A percentile compares a stretch with the other conserved stretches of the same genome.
These are phyloP conservation scores for Carpatolechia fugitivella DNA, from an alignment of 2,888 invertebrate species.

Conservation along the genomic window DNA sequence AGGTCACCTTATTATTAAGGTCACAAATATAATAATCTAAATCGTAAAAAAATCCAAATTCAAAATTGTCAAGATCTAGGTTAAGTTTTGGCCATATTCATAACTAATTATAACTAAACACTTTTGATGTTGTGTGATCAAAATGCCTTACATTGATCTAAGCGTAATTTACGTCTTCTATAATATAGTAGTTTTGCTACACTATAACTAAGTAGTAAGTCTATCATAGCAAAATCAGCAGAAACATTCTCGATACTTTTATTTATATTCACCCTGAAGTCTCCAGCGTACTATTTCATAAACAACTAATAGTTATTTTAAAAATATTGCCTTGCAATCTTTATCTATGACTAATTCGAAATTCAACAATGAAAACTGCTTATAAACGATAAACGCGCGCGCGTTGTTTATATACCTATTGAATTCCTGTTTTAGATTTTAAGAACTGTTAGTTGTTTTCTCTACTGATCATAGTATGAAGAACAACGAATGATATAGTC, in stretches of 20 bases:
- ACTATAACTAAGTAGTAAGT: neutral
- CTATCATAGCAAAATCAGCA: constrained; percentile 4
- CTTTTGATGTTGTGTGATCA: too few species aligned
- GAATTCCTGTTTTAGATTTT: too few species aligned
- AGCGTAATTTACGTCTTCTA: too few species aligned
- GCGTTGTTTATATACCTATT: neutral
- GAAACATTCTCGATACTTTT: constrained; percentile 21
- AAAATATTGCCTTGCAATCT: constrained; percentile 48
- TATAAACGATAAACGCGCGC: neutral
- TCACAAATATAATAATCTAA: neutral
- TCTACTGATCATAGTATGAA: too few species aligned
- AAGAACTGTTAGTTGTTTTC: too few species aligned
- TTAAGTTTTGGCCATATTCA: too few species aligned
- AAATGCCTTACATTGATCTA: too few species aligned
- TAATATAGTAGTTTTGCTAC: too few species aligned
- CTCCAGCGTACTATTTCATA: constrained; percentile 37
- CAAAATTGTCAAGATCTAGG: too few species aligned
- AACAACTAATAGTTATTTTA: constrained; percentile 52
- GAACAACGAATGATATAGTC: too few species aligned
- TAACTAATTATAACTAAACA: too few species aligned
- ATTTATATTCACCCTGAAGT: constrained; percentile 17
- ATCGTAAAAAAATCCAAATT: too few species aligned
- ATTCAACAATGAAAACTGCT: constrained; percentile 13
- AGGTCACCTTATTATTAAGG: constrained; percentile 1
- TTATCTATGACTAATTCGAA: constrained; percentile 49